Evolutionary conservation across 2,113 vertebrate species (phyloP), one percentile per base, ranked within the genome.

Genomic region (Procavia capensis): DNA sequence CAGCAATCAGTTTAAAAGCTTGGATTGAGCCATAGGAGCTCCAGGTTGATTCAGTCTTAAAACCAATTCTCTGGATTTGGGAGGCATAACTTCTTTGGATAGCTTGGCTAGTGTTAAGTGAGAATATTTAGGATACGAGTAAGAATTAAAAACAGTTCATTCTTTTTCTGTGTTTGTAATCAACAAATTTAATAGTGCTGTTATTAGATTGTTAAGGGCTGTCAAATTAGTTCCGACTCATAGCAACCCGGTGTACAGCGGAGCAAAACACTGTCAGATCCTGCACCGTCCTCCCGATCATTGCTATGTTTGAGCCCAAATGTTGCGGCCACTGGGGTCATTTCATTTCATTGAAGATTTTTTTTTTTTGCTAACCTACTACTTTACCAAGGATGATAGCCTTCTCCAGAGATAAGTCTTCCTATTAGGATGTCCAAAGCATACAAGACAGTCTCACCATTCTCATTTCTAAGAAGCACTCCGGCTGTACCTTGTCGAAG

Each of bases 1-100:
- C 5, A 90, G 47, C 92, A 43, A 50, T 50, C 41, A 81, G 9
- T 85, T 92, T 43, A 84, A 85, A 90, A 96, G 31, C 24, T 70
- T 36, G 8, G 54, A 36, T 45, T 86, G 47, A 79, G 45, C 7
- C 70, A 24, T 9, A 27, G 66, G 7, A n/a, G 1, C 29, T 70
- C 63, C 66, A 89, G 34, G 39, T 34, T 31, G n/a, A 10, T 72
- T 24, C 31, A 54, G 16, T 50, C 39, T 74, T 54, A 87, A 72
- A 72, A 84, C 41, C 2, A 9, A 61, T 24, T 88, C 20, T 93
- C 14, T 83, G 19, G 10, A 88, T 66, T 90, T 61, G 76, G 39
- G 16, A 10, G 9, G 39, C n/a, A 31, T 68, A 43, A 27, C 9
- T 50, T 88, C 76, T 92, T 76, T 14, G 6, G 16, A 47, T 36